These are phyloP conservation scores for Hetaerina americana DNA, from an alignment of 1,140 invertebrate species.

Conservation along the genomic window DNA sequence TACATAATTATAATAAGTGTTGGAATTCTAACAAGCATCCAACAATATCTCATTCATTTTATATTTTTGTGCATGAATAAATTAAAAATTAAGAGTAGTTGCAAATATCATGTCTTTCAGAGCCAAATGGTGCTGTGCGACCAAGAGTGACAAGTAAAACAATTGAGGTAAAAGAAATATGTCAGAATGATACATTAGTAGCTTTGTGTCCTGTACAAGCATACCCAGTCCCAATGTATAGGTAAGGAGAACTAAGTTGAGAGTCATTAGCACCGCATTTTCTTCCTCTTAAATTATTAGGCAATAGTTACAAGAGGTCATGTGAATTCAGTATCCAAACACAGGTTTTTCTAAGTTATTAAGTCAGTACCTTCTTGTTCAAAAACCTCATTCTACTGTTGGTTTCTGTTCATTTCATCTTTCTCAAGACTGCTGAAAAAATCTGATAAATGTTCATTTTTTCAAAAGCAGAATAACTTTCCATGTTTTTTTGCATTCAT, in stretches of 20 bases:
- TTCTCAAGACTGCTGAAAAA: no score
- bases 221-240: constrained; percentile 24
- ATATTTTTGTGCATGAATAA: constrained; percentile 1
- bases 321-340: neutral
- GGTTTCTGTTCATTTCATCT: no score
- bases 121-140: constrained; percentile 33
- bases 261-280: neutral
- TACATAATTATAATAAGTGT: no score
- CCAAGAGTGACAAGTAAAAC: constrained; percentile 29
- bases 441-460: no score
- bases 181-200: constrained; percentile 25
- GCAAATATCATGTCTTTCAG: constrained; percentile 25
- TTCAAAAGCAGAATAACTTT: no score
- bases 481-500: no score
- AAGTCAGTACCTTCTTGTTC: no score
- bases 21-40: no score
- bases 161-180: constrained; percentile 30
- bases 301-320: neutral
- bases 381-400: no score
- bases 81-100: constrained; percentile 1
- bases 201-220: constrained; percentile 25
- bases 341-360: no score
- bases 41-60: no score
- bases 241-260: constrained; percentile 18
- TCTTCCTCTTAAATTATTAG: neutral